Evolutionary conservation across 1,140 invertebrate species (phyloP), one percentile per base, ranked within the genome.

Genomic region (Tetraneura akinire): DNA sequence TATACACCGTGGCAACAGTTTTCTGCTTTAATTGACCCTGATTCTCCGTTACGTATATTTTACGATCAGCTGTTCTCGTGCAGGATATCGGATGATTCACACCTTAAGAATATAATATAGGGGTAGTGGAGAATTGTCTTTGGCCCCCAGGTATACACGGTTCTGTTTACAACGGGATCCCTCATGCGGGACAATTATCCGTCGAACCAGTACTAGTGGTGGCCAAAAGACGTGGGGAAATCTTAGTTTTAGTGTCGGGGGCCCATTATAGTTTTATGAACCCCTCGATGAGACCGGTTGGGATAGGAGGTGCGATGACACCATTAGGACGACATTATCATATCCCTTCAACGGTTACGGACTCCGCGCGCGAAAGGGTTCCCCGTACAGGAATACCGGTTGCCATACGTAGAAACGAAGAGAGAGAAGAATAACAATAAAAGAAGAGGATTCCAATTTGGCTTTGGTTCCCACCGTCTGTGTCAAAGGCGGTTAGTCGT

Each of bases 311-410:
- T 78, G 55, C 74, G 74, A 78, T 78, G 74, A 78, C 74, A 78
- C 74, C 74, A 78, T 78, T 78, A 78, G 74, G 74, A 78, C 74
- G 74, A 78, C 74, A 78, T 78, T 78, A 78, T 78, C 74, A 78
- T 78, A 78, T 78, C 74, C 74, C 55, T 76, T 9, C 42, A 21
- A 62, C 74, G 74, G 74, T 62, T 78, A 78, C 74, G 16, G 42
- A 45, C 74, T n/a, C 32, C 14, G 32, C 6, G 11, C 51, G 29
- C 18, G 32, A 78, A 78, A 78, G 74, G 74, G 74, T 78, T 78
- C 74, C 74, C 55, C 74, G 55, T 78, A 37, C 37, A 16, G 55
- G 74, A 76, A 78, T 78, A 78, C 74, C 74, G 74, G 53, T 78
- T 78, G 74, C 26, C 21, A 60, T 21, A 78, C 21, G 42, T 42